Base-by-base conservation (phyloP, 1,140 invertebrate genomes). In the Atta texana region DNA sequence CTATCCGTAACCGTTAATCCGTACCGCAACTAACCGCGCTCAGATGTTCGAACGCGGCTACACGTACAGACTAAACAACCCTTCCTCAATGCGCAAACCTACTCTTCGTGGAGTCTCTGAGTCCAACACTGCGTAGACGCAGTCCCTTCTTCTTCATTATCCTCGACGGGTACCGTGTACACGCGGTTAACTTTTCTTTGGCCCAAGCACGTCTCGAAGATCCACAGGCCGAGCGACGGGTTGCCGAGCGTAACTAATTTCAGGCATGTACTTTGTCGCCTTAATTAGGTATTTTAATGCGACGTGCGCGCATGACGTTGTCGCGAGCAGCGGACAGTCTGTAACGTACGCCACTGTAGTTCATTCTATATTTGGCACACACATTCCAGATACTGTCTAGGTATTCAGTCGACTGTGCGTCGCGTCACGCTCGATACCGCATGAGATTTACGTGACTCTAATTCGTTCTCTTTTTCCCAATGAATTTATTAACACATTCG, bases 241-340 rank as follows among this genome's bases (percentile, higher is more conserved):
- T 78, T 64, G 55, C 63, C 34, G 85, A 39, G 63, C 86, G 18
- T 39, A 53, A 63, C 72, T 89, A 90, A 85, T 87, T 89, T 87
- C 80, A 51, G 51, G 49, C 74, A 44, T 71, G 80, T 82, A 87
- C 51, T 89, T 87, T 78, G 88, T 90, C 89, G 64, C 82, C 81
- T 89, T 89, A 90, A 89, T 90, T 87, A 89, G 85, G 72, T 80
- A 81, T 61, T 90, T 89, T 90, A 87, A 89, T 75, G 88, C 77
- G 68, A 81, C 76, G 88, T 74, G 85, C 82, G 84, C 44, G 77
- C 39, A 82, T 44, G 39, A 61, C 57, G 24, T 84, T 55, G 78
- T 59, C 68, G 64, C 74, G 74, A 28, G 21, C 71, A 34, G 24
- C 72, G 64, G 44, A 66, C 51, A 39, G 72, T 75, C 53, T 44